phyloP scores from a whole-genome alignment of 2,888 invertebrate species.

The Tenthredo distinguenda region DNA sequence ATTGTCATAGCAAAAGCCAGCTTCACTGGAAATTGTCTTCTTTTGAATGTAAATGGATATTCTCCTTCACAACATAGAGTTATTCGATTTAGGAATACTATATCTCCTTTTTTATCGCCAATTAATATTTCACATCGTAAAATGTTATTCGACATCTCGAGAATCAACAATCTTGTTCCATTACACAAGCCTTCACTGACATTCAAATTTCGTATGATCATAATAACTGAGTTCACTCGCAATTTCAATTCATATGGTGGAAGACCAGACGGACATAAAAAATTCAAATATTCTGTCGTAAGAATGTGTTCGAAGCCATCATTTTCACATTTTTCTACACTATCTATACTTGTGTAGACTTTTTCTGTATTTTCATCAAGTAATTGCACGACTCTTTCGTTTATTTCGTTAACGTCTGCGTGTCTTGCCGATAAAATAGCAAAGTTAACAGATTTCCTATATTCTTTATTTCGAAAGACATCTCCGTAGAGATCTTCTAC shows the following conservation, averaged over 20 bases:
- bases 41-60: conserved; percentile 63
- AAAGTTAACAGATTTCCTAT: too few relatives aligned
- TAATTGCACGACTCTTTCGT: too few relatives aligned
- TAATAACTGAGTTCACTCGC: conserved; percentile 43
- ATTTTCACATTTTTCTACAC: too few relatives aligned
- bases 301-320: too few relatives aligned
- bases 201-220: conserved; percentile 54
- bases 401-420: too few relatives aligned
- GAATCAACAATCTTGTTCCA: conserved; percentile 49
- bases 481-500: too few relatives aligned
- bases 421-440: too few relatives aligned
- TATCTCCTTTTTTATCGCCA: conserved; percentile 49
- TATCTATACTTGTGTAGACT: neutral
- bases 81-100: conserved; percentile 54
- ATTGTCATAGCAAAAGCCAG: conserved; percentile 70
- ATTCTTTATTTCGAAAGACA: too few relatives aligned
- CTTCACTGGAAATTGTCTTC: conserved; percentile 66
- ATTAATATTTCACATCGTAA: conserved; percentile 54
- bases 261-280: conserved; percentile 41
- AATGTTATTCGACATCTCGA: conserved; percentile 45
- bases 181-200: conserved; percentile 52
- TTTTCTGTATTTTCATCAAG: neutral
- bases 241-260: conserved; percentile 55
- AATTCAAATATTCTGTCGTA: too few relatives aligned
- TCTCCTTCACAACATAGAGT: conserved; percentile 46